Evolutionary conservation across 2,113 vertebrate genomes (phyloP), one percentile per base, ranked within the genome.

Genomic region (Euleptes europaea): DNA sequence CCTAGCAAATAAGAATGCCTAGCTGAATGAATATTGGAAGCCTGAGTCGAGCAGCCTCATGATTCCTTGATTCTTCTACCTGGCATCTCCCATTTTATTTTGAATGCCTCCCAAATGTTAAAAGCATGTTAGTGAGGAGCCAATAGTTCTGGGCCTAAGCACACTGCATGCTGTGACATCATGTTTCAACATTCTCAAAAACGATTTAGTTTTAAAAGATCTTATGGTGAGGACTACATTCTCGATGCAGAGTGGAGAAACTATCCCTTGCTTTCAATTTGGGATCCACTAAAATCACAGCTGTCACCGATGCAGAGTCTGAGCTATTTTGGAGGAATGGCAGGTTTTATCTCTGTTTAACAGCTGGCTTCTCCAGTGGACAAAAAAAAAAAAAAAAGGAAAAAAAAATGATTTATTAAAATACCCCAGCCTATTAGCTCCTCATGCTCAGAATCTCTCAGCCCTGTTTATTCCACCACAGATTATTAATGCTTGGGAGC

Each of bases 341-440:
- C 70, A 44, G 5, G 54, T 40, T 83, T 73, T 74, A 83, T 83
- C 81, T 73, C 51, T 83, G 28, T 63, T 73, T 60, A 83, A 31
- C 81, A 83, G 70, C 80, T 74, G 80, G 51, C 38, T 83, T 83
- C 80, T 83, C 51, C 70, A 83, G 70, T 73, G 51, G 54, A 83
- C 35, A 63, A 38, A 44, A 72, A 57, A 72, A 57, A 57, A 3
- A 60, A 21, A 70, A n/a, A n/a, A n/a, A n/a, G n/a, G n/a, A n/a
- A n/a, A n/a, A n/a, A n/a, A 44, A 44, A 44, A 44, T 44, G 70
- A 51, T 74, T 83, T 83, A 40, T 54, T 63, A 73, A 38, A 80
- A 83, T 83, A 83, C 63, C 51, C 23, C 70, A 73, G 54, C 5
- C 70, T 74, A 82, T 63, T 73, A 73, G 17, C 38, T 60, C 28